Conservation (phyloP, 2,797 vertebrate genomes). For the Saxicola maurus region DNA sequence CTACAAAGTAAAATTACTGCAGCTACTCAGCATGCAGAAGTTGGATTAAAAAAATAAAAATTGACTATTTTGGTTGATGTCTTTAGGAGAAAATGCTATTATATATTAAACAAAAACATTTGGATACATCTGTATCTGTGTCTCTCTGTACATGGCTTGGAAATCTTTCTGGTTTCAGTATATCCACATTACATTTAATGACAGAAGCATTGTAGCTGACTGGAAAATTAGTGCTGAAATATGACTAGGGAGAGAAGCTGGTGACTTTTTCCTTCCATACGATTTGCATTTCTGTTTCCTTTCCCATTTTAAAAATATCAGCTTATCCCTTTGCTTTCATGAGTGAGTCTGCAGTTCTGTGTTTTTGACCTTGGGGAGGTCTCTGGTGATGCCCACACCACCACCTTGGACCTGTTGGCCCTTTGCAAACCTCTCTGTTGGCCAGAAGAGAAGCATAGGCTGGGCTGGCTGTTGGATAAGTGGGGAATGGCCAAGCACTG, state of each 20-base stretch:
- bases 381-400: not conserved
- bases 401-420: not conserved
- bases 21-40: not conserved
- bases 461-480: not conserved
- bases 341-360: not conserved
- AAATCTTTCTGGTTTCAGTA: not conserved
- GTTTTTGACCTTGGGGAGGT: not conserved
- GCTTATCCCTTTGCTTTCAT: not conserved
- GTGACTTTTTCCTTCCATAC: not conserved
- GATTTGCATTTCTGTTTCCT: not conserved
- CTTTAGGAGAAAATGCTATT: not conserved
- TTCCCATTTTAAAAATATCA: not conserved
- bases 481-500: not conserved
- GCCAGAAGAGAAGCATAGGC: fast-evolving
- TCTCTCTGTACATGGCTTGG: not conserved
- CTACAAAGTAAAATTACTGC: not conserved
- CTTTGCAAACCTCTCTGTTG: not conserved
- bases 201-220: not conserved
- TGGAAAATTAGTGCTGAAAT: not conserved
- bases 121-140: not conserved
- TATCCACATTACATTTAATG: not conserved
- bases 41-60: not conserved
- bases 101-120: not conserved
- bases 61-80: not conserved
- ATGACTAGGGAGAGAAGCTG: not conserved